Evolutionary conservation across 2,113 vertebrate species (phyloP).

Genomic region (Entosphenus tridentatus): DNA sequence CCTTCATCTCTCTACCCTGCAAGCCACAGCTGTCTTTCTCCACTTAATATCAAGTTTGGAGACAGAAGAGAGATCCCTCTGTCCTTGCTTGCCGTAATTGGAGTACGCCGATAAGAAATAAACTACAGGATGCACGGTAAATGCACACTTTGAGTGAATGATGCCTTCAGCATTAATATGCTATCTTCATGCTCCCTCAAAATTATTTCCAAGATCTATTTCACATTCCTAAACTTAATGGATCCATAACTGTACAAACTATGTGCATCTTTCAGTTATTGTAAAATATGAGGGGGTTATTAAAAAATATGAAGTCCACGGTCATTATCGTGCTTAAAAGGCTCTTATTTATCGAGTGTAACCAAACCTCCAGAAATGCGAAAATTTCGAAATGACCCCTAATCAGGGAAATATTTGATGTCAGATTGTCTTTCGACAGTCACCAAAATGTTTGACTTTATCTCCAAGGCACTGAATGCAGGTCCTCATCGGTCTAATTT

Average conservation of each 20-base stretch:
- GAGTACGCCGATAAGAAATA: slow-evolving; percentile 5
- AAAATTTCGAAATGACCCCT: too few species aligned
- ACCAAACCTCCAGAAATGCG: too few species aligned
- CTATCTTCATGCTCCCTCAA: neutral
- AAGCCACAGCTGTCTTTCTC: neutral
- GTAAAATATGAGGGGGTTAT: too few species aligned
- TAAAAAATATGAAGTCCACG: too few species aligned
- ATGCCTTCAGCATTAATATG: slow-evolving; percentile 3
- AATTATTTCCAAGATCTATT: slow-evolving; percentile 2
- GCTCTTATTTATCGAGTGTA: too few species aligned
- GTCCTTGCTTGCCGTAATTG: slow-evolving; percentile 1
- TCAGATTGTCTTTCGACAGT: too few species aligned
- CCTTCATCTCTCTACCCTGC: slow-evolving; percentile 3
- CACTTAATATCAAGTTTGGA: slow-evolving; percentile 6
- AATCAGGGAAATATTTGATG: too few species aligned
- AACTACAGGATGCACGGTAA: slow-evolving; percentile 4
- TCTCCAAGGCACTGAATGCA: too few species aligned
- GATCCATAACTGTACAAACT: neutral
- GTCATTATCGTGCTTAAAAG: too few species aligned
- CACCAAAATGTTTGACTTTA: too few species aligned
- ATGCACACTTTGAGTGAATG: slow-evolving; percentile 6
- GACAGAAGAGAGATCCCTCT: slow-evolving; percentile 4
- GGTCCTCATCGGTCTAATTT: too few species aligned
- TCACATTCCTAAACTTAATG: slow-evolving; percentile 2
- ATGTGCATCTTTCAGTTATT: too few species aligned